Base-by-base conservation (phyloP, 2,888 invertebrate species). In the Eudemis profundana region DNA sequence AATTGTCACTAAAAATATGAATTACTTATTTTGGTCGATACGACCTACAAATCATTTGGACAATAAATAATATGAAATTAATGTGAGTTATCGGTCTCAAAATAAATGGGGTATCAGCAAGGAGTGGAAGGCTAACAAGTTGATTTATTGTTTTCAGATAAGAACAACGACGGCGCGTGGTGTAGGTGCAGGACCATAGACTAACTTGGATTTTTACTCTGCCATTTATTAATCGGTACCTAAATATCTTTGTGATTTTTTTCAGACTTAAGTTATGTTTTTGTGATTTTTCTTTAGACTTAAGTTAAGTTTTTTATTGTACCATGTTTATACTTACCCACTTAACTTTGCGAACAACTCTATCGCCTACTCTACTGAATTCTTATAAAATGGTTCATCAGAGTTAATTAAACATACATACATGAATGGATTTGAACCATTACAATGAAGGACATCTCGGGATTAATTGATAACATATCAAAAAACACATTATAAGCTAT, bases 101-200 rank as follows among this genome's bases (percentile, higher is more conserved):
- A 65, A 65, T 65, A 60, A 65, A 65, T 65, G 60, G 59, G 53
- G 65, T 65, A 65, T 65, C 65, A 53, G 65, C 53, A 47, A 65
- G 53, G 59, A 65, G 59, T 65, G 60, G 65, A 59, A 65, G 64
- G 65, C 65, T 65, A 60, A 60, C 65, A 53, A 60, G 53, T 19
- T 59, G 64, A 65, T 65, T 65, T 65, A 65, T 65, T 47, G 65
- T 53, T 51, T 60, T 46, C 15, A 60, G 65, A 65, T 65, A 65
- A 65, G 54, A 38, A 46, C 51, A 27, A 65, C 53, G 59, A 46
- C 53, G 65, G 46, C 59, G 19, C 46, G 46, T 46, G 38, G 59
- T 23, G 46, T 47, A 65, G 65, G 60, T 53, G 38, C n/a, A 47
- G 21, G 12, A 29, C 46, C 51, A 29, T 36, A 27, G 23, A n/a